These are phyloP conservation scores for Diabrotica balteata DNA, from an alignment of 2,888 invertebrate species.

Conservation along the genomic window DNA sequence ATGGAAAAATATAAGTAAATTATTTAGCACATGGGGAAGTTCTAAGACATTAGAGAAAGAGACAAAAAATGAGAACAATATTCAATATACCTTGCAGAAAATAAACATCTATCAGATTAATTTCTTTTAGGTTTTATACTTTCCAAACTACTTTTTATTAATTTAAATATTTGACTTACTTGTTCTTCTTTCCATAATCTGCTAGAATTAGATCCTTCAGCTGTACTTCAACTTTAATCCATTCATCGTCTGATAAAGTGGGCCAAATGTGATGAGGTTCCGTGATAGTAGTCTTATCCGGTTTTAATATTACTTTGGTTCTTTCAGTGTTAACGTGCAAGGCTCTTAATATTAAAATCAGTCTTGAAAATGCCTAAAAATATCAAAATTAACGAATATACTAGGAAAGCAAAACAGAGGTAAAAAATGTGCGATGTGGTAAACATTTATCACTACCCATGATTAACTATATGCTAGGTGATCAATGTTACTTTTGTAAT, in stretches of 20 bases:
- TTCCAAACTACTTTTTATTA: not conserved
- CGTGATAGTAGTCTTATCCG: constrained; percentile 98
- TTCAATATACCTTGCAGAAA: too few species aligned
- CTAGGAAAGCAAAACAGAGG: not conserved
- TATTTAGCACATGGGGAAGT: too few species aligned
- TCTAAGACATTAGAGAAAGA: too few species aligned
- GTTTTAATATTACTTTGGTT: constrained; percentile 97
- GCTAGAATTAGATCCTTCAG: constrained; percentile 98
- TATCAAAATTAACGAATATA: not conserved
- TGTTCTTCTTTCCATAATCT: constrained; percentile 99
- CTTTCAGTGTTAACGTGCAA: constrained; percentile 99
- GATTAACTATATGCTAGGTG: too few species aligned
- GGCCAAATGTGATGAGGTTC: constrained; percentile 99
- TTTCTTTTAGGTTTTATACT: too few species aligned
- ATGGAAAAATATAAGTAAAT: too few species aligned
- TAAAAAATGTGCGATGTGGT: too few species aligned
- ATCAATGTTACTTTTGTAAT: too few species aligned
- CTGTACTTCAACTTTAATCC: constrained; percentile 99
- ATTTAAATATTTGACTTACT: constrained; percentile 64
- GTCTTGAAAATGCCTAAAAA: constrained; percentile 88
- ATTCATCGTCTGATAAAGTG: constrained; percentile 95
- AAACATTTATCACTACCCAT: too few species aligned
- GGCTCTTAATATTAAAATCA: constrained; percentile 95
- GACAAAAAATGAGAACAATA: too few species aligned
- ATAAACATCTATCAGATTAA: too few species aligned